Conservation (phyloP, 92 coral and sea anemone genomes). For the Palythoa grandiflora region DNA sequence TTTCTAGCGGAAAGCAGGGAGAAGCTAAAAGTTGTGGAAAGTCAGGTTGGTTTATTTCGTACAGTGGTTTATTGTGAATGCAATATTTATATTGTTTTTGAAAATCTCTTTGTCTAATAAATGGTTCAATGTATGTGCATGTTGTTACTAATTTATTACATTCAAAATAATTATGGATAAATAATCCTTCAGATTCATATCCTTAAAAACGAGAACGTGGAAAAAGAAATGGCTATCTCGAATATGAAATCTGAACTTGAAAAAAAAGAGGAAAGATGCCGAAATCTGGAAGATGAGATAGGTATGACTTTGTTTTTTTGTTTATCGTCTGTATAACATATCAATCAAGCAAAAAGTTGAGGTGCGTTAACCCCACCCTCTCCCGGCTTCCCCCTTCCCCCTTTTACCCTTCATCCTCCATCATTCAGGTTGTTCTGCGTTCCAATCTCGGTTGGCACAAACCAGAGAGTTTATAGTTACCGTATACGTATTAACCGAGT, state of each 20-base stretch:
- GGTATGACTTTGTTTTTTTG: slow-evolving; percentile 55
- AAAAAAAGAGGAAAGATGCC: slow-evolving; percentile 73
- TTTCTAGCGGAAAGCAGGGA: slow-evolving; percentile 70
- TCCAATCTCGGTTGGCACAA: too few relatives aligned
- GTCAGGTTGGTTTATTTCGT: slow-evolving; percentile 60
- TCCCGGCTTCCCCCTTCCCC: too few relatives aligned
- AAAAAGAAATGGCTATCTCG: slow-evolving; percentile 74
- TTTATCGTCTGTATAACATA: neutral
- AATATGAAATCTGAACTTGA: slow-evolving; percentile 70
- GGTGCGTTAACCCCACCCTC: too few relatives aligned
- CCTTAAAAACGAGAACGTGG: slow-evolving; percentile 72
- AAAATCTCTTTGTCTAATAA: neutral
- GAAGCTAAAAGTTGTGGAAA: slow-evolving; percentile 72
- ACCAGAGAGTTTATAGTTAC: too few relatives aligned
- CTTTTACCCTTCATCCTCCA: too few relatives aligned
- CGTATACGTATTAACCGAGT: too few relatives aligned
- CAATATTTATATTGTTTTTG: neutral
- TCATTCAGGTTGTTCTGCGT: too few relatives aligned
- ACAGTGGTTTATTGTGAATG: neutral
- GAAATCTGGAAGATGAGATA: slow-evolving; percentile 76
- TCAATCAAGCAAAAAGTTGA: too few relatives aligned
- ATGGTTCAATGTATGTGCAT: neutral
- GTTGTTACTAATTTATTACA: neutral
- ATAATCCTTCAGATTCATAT: slow-evolving; percentile 62
- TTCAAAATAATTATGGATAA: neutral